Conservation (phyloP, 2,797 vertebrate genomes). For the Kryptopterus vitreolus region DNA sequence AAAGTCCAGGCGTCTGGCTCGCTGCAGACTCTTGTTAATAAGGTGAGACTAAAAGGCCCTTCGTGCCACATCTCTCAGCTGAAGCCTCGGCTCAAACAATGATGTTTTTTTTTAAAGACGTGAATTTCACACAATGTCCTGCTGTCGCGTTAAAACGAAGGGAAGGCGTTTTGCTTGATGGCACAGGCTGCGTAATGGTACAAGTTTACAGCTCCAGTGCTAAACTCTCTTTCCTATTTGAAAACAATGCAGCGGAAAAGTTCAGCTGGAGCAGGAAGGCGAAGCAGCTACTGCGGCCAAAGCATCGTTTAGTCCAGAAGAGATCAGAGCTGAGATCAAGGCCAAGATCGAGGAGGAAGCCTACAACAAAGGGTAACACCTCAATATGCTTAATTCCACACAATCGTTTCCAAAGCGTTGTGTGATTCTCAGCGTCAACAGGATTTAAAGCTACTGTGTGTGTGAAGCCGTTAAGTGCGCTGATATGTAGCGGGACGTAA, state of each 20-base stretch:
- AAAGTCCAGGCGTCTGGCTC: conserved; percentile 64
- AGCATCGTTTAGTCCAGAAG: conserved; percentile 75
- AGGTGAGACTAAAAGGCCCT: conserved; percentile 56
- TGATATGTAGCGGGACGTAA: no score
- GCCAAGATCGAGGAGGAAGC: conserved; percentile 91
- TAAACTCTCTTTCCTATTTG: conserved; percentile 69
- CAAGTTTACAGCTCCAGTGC: conserved; percentile 45
- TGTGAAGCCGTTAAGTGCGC: no score
- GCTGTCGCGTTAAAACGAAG: neutral
- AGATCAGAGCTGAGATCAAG: conserved; percentile 84
- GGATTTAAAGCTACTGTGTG: neutral
- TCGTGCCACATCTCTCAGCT: conserved; percentile 47
- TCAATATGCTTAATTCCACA: neutral
- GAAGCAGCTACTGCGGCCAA: conserved; percentile 69
- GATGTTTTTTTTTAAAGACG: neutral
- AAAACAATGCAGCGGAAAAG: conserved; percentile 85
- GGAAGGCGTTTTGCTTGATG: conserved; percentile 21
- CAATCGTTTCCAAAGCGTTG: neutral
- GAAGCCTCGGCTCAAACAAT: neutral
- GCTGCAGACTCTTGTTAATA: conserved; percentile 60
- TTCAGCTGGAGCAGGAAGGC: conserved; percentile 77
- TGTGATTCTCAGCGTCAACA: neutral
- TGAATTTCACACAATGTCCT: neutral
- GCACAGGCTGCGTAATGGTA: conserved; percentile 44
- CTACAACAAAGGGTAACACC: conserved; percentile 85